phyloP scores from a whole-genome alignment of 2,888 invertebrate species.

The Pseudoips prasinana region DNA sequence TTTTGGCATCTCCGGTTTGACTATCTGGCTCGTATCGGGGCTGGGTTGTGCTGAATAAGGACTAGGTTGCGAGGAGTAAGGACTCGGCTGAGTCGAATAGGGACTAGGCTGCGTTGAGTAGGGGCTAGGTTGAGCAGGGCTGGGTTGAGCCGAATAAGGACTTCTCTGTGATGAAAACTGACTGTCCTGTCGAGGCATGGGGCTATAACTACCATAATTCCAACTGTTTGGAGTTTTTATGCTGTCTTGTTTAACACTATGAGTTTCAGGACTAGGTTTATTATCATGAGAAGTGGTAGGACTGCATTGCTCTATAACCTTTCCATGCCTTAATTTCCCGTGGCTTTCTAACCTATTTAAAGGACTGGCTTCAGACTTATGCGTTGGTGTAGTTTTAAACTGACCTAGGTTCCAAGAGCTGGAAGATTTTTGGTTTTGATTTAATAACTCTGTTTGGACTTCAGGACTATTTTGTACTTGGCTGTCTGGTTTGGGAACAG shows the following conservation, averaged over 20 bases:
- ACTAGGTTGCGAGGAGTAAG: constrained; percentile 74
- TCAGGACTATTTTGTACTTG: constrained; percentile 74
- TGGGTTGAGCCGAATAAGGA: constrained; percentile 74
- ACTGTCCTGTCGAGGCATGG: constrained; percentile 71
- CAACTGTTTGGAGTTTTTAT: constrained; percentile 69
- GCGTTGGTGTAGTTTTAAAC: constrained; percentile 69
- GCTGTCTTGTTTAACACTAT: constrained; percentile 57
- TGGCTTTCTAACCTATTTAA: constrained; percentile 68
- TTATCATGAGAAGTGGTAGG: constrained; percentile 73
- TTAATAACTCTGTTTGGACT: constrained; percentile 56
- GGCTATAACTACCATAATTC: constrained; percentile 72
- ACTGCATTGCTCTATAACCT: constrained; percentile 73
- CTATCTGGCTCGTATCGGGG: constrained; percentile 74
- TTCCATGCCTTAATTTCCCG: constrained; percentile 64
- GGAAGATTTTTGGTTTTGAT: constrained; percentile 42
- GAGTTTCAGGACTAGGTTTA: constrained; percentile 70
- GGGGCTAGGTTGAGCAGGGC: constrained; percentile 73
- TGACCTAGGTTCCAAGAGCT: constrained; percentile 69
- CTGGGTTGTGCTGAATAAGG: constrained; percentile 75
- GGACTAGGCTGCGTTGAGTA: constrained; percentile 73
- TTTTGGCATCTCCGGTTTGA: constrained; percentile 67
- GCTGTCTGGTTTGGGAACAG: constrained; percentile 71
- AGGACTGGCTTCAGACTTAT: constrained; percentile 75
- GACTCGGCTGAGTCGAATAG: constrained; percentile 71
- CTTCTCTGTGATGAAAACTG: constrained; percentile 73